Evolutionary conservation across 2,113 vertebrate genomes (phyloP).

Genomic region (Megaleporinus macrocephalus): DNA sequence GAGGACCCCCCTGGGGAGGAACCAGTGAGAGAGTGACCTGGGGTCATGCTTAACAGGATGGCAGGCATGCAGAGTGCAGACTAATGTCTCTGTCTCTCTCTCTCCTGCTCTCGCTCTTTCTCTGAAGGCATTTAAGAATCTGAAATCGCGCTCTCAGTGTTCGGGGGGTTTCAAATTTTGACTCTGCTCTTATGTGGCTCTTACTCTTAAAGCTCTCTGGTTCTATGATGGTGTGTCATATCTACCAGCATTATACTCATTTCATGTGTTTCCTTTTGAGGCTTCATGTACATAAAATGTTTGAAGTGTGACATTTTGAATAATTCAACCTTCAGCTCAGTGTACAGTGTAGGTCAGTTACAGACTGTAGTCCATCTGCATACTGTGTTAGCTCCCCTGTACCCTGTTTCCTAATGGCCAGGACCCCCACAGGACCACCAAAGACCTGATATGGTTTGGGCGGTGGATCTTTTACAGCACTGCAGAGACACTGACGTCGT

Average conservation of each 20-base stretch:
- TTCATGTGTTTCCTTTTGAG: no score
- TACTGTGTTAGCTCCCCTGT: no score
- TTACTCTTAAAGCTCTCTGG: neutral
- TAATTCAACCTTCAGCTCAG: no score
- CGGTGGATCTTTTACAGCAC: no score
- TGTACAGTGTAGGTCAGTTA: no score
- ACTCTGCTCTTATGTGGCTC: neutral
- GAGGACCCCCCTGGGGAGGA: neutral
- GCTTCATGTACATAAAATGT: no score
- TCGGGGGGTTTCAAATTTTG: neutral
- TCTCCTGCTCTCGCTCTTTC: neutral
- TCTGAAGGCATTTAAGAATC: neutral
- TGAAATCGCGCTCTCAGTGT: neutral
- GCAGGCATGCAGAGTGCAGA: slow-evolving; percentile 30
- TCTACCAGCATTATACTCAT: neutral
- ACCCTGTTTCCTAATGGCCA: no score
- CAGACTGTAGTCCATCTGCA: no score
- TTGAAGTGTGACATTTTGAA: no score
- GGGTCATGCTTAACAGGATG: slow-evolving; percentile 27
- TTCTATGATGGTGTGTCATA: neutral
- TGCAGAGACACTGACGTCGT: no score
- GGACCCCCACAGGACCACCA: no score
- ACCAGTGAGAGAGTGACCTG: neutral
- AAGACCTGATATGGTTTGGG: no score
- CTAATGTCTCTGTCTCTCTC: neutral